phyloP scores from a whole-genome alignment of 2,797 vertebrate genomes.

The Hylomyscus alleni region DNA sequence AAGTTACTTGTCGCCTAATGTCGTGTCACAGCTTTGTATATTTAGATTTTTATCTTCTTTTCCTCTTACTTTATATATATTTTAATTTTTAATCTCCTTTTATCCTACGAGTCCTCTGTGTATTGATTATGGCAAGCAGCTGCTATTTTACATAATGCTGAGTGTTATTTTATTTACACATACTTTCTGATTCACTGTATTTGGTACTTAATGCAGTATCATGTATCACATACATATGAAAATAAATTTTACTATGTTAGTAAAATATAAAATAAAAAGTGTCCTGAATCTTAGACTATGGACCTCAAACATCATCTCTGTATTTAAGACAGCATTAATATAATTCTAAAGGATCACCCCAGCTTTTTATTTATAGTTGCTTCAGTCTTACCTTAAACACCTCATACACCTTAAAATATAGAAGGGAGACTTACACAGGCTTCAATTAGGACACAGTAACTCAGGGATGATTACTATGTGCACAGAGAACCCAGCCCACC shows the following conservation, averaged over 20 bases:
- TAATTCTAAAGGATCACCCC: neutral
- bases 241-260: neutral
- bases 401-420: neutral
- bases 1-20: neutral
- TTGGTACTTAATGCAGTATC: neutral
- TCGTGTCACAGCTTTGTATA: neutral
- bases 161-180: neutral
- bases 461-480: neutral
- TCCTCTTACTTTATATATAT: neutral
- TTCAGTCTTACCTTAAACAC: neutral
- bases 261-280: neutral
- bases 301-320: neutral
- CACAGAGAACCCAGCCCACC: neutral
- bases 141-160: neutral
- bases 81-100: neutral
- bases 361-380: neutral
- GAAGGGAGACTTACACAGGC: neutral
- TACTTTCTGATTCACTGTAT: constrained; percentile 17
- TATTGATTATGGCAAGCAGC: neutral
- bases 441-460: neutral
- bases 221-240: neutral
- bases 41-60: neutral
- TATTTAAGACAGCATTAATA: neutral
- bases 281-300: neutral
- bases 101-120: neutral